Percentiles rank a stretch among this genome's conserved stretches.
phyloP scores from a whole-genome alignment of 2,797 vertebrate species.

The Rhinophrynus dorsalis region DNA sequence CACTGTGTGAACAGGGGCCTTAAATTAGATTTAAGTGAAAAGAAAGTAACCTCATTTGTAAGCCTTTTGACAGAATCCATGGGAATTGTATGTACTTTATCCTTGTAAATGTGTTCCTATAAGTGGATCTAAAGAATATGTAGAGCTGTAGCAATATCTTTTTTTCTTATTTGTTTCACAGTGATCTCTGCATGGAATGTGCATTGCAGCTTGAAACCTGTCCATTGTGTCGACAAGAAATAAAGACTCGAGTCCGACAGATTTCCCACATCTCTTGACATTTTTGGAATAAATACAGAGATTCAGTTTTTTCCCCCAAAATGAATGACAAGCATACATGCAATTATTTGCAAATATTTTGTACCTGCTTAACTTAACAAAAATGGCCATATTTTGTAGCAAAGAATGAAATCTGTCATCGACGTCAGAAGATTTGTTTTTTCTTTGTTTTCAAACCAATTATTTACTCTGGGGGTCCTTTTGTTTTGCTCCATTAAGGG shows the following conservation, averaged over 20 bases:
- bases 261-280: slow-evolving; percentile 98
- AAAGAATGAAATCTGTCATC: not conserved
- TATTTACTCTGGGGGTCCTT: not conserved
- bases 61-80: too few relatives aligned
- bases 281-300: slow-evolving; percentile 51
- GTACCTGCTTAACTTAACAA: not conserved
- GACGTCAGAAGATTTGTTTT: not conserved
- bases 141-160: not conserved
- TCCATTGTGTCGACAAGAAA: slow-evolving; percentile 97
- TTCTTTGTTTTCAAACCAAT: too few relatives aligned
- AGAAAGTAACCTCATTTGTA: too few relatives aligned
- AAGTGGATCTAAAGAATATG: too few relatives aligned
- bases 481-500: too few relatives aligned
- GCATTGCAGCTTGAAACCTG: slow-evolving; percentile 99
- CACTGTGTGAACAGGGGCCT: too few relatives aligned
- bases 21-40: too few relatives aligned
- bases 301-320: slow-evolving; percentile 27
- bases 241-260: slow-evolving; percentile 94
- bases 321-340: not conserved
- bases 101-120: too few relatives aligned
- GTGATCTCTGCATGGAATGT: slow-evolving; percentile 99
- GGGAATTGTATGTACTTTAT: too few relatives aligned
- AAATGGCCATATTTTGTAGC: slow-evolving; percentile 18
- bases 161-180: slow-evolving; percentile 56
- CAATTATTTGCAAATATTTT: slow-evolving; percentile 1